Percentiles rank a stretch among this genome's conserved stretches.
Evolutionary conservation across 92 coral and sea anemone genomes (phyloP).

Genomic region (Chrysogorgia sp.): DNA sequence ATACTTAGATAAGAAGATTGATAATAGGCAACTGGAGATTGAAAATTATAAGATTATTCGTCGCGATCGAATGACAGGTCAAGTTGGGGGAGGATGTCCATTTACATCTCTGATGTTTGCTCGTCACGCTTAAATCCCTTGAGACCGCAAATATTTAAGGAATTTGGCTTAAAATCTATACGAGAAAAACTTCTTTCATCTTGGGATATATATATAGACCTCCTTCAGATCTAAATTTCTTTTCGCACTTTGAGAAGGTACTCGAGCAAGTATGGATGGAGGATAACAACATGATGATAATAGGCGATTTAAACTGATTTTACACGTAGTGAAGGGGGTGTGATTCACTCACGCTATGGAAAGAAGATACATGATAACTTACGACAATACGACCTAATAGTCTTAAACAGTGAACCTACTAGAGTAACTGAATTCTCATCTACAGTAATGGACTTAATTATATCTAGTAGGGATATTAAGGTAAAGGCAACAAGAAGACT

Average conservation of each 20-base stretch:
- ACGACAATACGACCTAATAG: no score
- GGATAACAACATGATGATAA: no score
- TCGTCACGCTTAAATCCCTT: conserved; percentile 5
- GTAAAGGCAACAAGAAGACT: background rate
- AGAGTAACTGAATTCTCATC: background rate
- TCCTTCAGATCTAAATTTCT: conserved; percentile 14
- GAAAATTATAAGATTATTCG: conserved; percentile 39
- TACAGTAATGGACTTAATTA: conserved; percentile 4
- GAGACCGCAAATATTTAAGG: background rate
- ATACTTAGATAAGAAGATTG: conserved; percentile 39
- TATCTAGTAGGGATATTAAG: background rate
- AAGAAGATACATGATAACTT: no score
- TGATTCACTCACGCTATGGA: background rate
- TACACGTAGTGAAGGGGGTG: background rate
- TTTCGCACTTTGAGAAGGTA: background rate
- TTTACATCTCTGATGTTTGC: background rate
- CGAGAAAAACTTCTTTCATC: background rate
- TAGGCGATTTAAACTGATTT: conserved; percentile 9
- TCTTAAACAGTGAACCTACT: conserved; percentile 1
- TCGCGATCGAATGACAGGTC: conserved; percentile 32
- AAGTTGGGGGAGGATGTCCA: no score
- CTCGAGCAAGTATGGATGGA: conserved; percentile 14
- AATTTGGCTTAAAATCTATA: conserved; percentile 6
- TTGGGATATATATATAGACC: conserved; percentile 1
- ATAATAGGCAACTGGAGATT: conserved; percentile 31